Base-by-base conservation (phyloP, 2,113 vertebrate species). In the Brachyhypopomus gauderio region DNA sequence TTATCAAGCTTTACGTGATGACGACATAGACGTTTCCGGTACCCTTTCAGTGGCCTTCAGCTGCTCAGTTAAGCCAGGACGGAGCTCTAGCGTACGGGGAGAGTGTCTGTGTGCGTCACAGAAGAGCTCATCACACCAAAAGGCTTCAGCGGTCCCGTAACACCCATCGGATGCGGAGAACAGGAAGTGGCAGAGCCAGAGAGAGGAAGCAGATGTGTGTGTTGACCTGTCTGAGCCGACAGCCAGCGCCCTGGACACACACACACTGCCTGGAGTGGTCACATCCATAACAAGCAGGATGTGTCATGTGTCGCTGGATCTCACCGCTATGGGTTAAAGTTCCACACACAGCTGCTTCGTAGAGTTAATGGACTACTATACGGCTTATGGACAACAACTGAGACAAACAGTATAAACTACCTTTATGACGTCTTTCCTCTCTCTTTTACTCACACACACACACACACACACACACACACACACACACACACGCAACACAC, bases 401-500 rank as follows among this genome's bases (percentile, higher is more conserved):
- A 60, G 17, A 79, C 20, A 58, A 79, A 79, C 34, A 72, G 69
- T 56, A 79, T 30, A 56, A 60, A 55, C 4, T 27, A 59, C 52
- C n/a, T 59, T 59, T 59, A 30, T 14, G 36, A 59, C 25, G 36
- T 71, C 3, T 55, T 55, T 67, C 45, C 48, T 5, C 1, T 20
- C 64, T 66, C 17, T 66, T 16, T 12, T 27, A 1, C 52, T 16
- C 63, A 36, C 30, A 25, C 22, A 79, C 55, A 25, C 25, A 36
- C 38, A 34, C n/a, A 60, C 52, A 67, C 23, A 23, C 17, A 41
- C 38, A 4, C 38, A 4, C 38, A 7, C 38, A 4, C 38, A 41
- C 38, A 3, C 38, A 3, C 62, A 2, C 66, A n/a, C 76, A 36
- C 30, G n/a, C n/a, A n/a, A n/a, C 78, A 80, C 60, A 98, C 97